These are phyloP conservation scores for Choristoneura fumiferana DNA, from an alignment of 1,140 invertebrate species.

Conservation along the genomic window DNA sequence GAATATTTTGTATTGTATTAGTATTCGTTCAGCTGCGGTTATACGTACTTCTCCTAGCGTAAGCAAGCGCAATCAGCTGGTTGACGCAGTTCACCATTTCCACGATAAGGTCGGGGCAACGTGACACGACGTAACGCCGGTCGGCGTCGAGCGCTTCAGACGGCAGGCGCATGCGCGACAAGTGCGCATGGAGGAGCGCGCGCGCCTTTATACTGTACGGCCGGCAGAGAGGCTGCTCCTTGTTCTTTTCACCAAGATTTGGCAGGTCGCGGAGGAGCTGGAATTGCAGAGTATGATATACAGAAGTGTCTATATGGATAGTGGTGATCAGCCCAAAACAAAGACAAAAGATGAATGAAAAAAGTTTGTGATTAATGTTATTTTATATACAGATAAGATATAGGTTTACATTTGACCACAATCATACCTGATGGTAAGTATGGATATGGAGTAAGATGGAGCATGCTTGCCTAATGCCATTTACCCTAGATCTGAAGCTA, in stretches of 20 bases:
- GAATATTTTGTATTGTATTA: background rate
- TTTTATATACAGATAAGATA: no score
- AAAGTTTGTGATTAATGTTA: no score
- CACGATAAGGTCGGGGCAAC: constrained; percentile 97
- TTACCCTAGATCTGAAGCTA: no score
- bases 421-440: no score
- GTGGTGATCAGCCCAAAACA: no score
- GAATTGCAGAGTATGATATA: no score
- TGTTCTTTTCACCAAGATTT: constrained; percentile 96
- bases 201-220: constrained; percentile 98
- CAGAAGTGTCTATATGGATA: no score
- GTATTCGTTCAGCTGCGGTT: background rate
- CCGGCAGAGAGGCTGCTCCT: constrained; percentile 94
- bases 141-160: constrained; percentile 91
- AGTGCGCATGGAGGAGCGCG: constrained; percentile 93
- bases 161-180: constrained; percentile 90
- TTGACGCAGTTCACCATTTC: constrained; percentile 98
- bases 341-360: no score
- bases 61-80: constrained; percentile 94
- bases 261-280: constrained; percentile 94
- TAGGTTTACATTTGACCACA: no score
- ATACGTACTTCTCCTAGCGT: constrained; percentile 90
- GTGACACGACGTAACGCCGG: constrained; percentile 92
- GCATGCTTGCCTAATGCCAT: no score
- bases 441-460: no score